These are phyloP conservation scores for Nemapogon koenigi DNA, from an alignment of 2,888 invertebrate species.

Conservation along the genomic window DNA sequence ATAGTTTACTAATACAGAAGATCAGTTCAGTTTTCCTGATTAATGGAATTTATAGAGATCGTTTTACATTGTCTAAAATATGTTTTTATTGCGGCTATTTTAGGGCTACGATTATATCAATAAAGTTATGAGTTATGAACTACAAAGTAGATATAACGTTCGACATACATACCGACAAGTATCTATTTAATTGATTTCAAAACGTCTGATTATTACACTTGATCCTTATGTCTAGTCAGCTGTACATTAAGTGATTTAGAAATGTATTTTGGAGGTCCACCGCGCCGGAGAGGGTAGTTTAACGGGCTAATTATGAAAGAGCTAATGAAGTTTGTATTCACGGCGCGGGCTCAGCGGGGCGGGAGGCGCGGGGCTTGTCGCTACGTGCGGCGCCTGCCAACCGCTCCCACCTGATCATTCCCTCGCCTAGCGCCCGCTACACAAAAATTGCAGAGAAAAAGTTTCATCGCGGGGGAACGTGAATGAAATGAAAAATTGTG, in stretches of 20 bases:
- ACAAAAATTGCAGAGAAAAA: constrained; percentile 65
- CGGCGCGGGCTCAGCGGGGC: constrained; percentile 20
- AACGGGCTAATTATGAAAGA: constrained; percentile 66
- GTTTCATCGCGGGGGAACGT: constrained; percentile 64
- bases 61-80: too few species aligned
- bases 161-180: too few species aligned
- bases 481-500: constrained; percentile 64
- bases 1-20: too few species aligned
- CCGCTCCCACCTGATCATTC: constrained; percentile 59
- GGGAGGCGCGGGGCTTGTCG: constrained; percentile 32
- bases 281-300: constrained; percentile 48
- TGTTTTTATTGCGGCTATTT: too few species aligned
- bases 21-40: too few species aligned
- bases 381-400: constrained; percentile 58
- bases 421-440: constrained; percentile 37
- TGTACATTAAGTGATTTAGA: constrained; percentile 7
- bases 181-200: not conserved
- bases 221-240: too few species aligned
- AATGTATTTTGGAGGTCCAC: not conserved
- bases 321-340: constrained; percentile 66
- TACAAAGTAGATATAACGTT: too few species aligned
- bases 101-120: too few species aligned
- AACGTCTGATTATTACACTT: too few species aligned
- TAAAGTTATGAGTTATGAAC: too few species aligned
- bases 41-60: too few species aligned